Evolutionary conservation across 2,113 vertebrate genomes (phyloP).

Genomic region (Bettongia penicillata): DNA sequence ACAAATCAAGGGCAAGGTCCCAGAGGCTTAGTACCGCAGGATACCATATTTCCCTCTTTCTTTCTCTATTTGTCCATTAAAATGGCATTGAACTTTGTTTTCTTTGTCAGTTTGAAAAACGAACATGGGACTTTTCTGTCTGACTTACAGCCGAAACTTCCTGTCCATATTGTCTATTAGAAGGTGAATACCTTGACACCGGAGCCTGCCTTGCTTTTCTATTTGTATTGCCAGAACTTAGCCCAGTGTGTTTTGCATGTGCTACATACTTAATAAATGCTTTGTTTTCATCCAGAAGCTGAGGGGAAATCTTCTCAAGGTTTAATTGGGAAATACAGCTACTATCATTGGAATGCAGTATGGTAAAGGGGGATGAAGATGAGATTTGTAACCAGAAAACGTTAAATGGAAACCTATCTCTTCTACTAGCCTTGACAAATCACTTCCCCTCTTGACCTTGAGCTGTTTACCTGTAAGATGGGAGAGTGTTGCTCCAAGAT

Average conservation of each 20-base stretch:
- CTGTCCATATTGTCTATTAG: not conserved
- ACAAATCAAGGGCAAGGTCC: not conserved
- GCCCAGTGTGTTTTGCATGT: not conserved
- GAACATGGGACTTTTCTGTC: not conserved
- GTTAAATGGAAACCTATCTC: not conserved
- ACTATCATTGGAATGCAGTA: not conserved
- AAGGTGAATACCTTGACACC: not conserved
- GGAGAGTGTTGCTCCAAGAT: not conserved
- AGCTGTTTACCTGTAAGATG: not conserved
- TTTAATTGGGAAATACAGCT: not conserved
- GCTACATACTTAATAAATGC: not conserved
- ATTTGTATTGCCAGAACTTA: not conserved
- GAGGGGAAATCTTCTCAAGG: not conserved
- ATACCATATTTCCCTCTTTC: not conserved
- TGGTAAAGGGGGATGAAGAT: not conserved
- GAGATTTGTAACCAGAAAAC: not conserved
- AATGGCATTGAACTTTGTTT: not conserved
- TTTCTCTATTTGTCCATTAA: not conserved
- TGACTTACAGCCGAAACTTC: not conserved
- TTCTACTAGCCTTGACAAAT: not conserved
- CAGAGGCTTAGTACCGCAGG: not conserved
- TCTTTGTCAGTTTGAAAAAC: not conserved
- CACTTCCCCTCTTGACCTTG: not conserved
- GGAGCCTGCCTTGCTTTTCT: not conserved
- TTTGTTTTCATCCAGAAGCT: not conserved